Base-by-base conservation (phyloP, 2,113 vertebrate genomes). In the Dryoscopus gambensis region DNA sequence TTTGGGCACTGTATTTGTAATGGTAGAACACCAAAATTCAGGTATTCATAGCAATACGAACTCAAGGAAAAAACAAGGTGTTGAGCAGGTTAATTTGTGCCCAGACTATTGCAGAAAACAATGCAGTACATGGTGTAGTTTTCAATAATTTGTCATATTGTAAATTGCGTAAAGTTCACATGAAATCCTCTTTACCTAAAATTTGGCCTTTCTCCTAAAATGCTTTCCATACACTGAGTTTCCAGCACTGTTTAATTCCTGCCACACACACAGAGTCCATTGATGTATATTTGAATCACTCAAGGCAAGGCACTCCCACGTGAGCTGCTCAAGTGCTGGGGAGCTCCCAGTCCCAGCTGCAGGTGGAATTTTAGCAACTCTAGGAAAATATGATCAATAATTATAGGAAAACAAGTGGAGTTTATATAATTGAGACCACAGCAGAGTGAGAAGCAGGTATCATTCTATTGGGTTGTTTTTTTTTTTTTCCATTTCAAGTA, bases 401-500 rank as follows among this genome's bases (percentile, higher is more conserved):
- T 21, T n/a, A 14, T 3, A 44, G 15, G 7, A 64, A 84, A 56
- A 33, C 1, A 78, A 25, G 11, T 67, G 16, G 5, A 62, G 11
- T 30, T 62, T 28, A 15, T 50, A 23, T 39, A 55, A 83, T 17
- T 30, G 39, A 63, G 33, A 37, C 14, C 24, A 63, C 28, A 89
- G 25, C 21, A 40, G 27, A 69, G 23, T 4, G 5, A 85, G 49
- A 33, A 55, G 44, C 21, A 59, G 19, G 5, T 62, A 31, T 55
- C 6, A n/a, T 30, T 57, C 42, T 40, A 10, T 10, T 13, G 1
- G 27, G n/a, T n/a, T n/a, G n/a, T n/a, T n/a, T 0, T 5, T 42
- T 74, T 47, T 49, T 44, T 15, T 7, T 65, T 91, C 62, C 11
- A n/a, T 69, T 94, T 74, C 10, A 56, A 33, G 13, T 27, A 31